A percentile compares a stretch with the other conserved stretches of the same genome.
Conservation (phyloP, 2,113 vertebrate species). For the Corythaeola cristata region DNA sequence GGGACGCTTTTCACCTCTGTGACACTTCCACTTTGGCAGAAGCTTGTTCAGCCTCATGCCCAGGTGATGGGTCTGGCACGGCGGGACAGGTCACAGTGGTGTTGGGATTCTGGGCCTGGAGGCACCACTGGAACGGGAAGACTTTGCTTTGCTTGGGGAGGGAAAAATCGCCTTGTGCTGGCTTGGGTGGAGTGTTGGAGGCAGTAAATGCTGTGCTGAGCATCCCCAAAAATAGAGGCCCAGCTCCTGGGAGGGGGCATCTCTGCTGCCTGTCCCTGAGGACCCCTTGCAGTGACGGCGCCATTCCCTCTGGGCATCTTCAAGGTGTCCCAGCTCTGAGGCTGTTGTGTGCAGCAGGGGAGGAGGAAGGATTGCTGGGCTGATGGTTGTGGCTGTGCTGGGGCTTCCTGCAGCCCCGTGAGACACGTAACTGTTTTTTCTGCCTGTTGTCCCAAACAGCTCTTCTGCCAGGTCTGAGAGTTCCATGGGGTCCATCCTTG, state of each 20-base stretch:
- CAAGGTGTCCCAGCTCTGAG: neutral
- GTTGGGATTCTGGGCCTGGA: neutral
- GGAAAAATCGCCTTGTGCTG: neutral
- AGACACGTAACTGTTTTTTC: rapidly evolving
- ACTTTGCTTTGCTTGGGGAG: neutral
- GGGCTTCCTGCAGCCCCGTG: neutral
- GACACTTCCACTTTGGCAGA: neutral
- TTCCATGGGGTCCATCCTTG: neutral
- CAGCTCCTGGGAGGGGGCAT: neutral
- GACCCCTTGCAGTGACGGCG: neutral
- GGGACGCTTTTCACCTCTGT: neutral
- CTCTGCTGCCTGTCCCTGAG: neutral
- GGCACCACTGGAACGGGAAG: neutral
- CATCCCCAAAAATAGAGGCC: neutral
- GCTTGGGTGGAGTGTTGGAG: rapidly evolving
- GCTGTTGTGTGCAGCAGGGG: neutral
- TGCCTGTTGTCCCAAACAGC: neutral
- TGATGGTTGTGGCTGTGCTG: neutral
- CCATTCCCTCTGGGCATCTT: neutral
- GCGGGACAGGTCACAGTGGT: rapidly evolving
- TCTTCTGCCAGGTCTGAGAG: neutral
- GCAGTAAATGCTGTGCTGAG: neutral
- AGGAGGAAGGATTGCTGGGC: neutral
- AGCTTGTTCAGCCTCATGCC: neutral
- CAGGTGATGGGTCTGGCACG: neutral